phyloP scores from a whole-genome alignment of 2,797 vertebrate species.

The Pangasius larnaudii region DNA sequence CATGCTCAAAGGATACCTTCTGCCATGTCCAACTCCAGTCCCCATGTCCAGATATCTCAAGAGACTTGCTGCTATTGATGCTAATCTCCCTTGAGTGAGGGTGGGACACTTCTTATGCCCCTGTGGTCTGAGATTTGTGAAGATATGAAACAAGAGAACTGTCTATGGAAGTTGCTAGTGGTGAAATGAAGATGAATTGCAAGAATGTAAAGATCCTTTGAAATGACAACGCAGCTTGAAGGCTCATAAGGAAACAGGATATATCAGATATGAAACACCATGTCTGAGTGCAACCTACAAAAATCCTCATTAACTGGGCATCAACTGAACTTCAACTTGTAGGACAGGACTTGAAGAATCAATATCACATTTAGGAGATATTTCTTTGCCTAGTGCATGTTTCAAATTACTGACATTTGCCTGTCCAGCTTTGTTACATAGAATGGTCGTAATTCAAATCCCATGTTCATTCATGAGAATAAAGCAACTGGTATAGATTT shows the following conservation, averaged over 20 bases:
- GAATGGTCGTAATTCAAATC: constrained; percentile 53
- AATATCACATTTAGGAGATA: constrained; percentile 20
- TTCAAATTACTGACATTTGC: constrained; percentile 47
- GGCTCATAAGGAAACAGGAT: constrained; percentile 73
- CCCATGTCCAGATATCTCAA: constrained; percentile 48
- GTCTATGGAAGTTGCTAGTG: constrained; percentile 67
- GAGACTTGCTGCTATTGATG: constrained; percentile 66
- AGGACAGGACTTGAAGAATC: background rate
- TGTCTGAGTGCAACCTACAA: background rate
- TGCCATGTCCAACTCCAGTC: constrained; percentile 53
- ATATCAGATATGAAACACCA: constrained; percentile 52
- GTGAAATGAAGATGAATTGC: constrained; percentile 72
- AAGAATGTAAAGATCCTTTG: constrained; percentile 71
- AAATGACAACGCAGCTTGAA: constrained; percentile 68
- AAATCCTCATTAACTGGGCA: background rate
- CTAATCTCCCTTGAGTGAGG: constrained; percentile 73
- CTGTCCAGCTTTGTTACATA: constrained; percentile 18
- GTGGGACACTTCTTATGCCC: constrained; percentile 73
- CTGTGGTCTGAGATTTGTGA: constrained; percentile 71
- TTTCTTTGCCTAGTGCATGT: background rate
- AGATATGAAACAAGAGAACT: constrained; percentile 65
- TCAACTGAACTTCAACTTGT: constrained; percentile 1
- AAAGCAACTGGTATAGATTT: constrained; percentile 71
- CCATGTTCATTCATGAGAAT: constrained; percentile 59
- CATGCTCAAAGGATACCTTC: constrained; percentile 47